Conservation (phyloP, 2,797 vertebrate species). For the Mionectes olivaceus region DNA sequence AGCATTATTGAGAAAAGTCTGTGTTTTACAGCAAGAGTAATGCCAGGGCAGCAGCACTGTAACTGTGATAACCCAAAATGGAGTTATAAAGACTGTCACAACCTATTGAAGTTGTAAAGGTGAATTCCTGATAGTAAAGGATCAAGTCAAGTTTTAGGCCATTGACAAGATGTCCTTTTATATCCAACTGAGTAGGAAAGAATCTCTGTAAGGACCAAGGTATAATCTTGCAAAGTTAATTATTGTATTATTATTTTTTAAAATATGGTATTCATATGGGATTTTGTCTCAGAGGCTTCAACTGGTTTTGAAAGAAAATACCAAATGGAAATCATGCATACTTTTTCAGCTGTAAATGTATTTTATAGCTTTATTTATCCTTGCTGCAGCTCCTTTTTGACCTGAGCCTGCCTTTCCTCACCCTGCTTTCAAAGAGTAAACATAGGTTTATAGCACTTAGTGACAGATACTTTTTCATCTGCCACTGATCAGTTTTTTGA, state of each 20-base stretch:
- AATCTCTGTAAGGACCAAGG: background rate
- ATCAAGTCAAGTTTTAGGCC: background rate
- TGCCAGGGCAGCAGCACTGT: background rate
- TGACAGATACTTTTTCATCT: background rate
- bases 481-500: background rate
- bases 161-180: background rate
- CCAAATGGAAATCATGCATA: background rate
- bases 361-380: background rate
- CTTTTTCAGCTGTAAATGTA: background rate
- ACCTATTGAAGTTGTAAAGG: background rate
- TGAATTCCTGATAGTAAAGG: background rate
- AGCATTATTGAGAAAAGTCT: background rate
- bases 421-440: background rate
- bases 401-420: background rate
- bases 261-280: rapidly evolving
- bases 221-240: background rate
- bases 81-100: background rate
- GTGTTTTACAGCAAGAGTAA: background rate
- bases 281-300: background rate
- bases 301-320: background rate
- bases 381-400: background rate
- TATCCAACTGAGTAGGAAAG: background rate
- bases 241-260: background rate
- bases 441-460: background rate
- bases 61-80: background rate